These are phyloP conservation scores for Diacarnus erythraeanus DNA, from an alignment of 37 sponge, comb jelly and placozoan species.

Conservation along the genomic window DNA sequence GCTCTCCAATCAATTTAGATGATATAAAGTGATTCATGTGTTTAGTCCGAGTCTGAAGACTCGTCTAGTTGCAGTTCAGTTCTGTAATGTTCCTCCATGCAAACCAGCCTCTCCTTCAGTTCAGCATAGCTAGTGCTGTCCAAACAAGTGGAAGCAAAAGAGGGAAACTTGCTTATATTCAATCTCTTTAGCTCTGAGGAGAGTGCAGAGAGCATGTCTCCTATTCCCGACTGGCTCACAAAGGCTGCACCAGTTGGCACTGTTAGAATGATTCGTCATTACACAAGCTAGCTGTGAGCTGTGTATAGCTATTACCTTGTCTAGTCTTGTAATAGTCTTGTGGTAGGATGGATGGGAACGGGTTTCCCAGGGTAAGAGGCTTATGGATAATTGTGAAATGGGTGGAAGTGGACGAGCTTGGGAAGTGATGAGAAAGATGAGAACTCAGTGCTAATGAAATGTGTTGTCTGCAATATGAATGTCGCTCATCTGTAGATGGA, in stretches of 20 bases:
- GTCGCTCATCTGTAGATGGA: conserved; percentile 9
- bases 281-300: too few relatives aligned
- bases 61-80: conserved; percentile 9
- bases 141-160: conserved; percentile 38
- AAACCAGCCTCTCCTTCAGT: conserved; percentile 11
- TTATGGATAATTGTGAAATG: conserved; percentile 6
- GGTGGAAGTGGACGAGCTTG: neutral
- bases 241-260: conserved; percentile 46
- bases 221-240: conserved; percentile 20
- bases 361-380: neutral
- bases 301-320: neutral
- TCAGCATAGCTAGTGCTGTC: conserved; percentile 42
- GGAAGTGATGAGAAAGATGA: conserved; percentile 13
- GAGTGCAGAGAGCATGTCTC: conserved; percentile 14
- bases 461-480: neutral
- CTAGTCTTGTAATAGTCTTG: neutral
- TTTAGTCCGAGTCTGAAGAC: neutral
- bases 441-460: neutral
- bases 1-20: neutral
- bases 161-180: conserved; percentile 10
- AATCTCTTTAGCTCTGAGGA: neutral
- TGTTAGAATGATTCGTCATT: neutral
- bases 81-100: conserved; percentile 43
- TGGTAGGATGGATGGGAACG: conserved; percentile 26
- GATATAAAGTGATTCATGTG: neutral